Evolutionary conservation across 2,888 invertebrate genomes (phyloP).

Genomic region (Luperina testacea): DNA sequence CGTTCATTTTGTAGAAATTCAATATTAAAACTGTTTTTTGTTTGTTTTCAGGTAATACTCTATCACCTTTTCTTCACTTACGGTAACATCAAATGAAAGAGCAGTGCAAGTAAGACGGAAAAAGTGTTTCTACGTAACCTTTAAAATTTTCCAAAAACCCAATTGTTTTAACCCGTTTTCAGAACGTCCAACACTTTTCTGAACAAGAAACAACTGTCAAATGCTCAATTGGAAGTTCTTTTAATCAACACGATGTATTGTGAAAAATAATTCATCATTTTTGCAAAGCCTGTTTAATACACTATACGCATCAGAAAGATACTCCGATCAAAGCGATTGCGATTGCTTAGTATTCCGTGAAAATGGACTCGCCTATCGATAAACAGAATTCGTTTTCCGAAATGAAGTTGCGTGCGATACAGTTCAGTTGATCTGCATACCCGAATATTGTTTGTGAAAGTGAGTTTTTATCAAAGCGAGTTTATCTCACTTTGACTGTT

Average conservation of each 20-base stretch:
- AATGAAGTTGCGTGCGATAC: constrained; percentile 38
- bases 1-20: not conserved
- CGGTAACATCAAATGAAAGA: not conserved
- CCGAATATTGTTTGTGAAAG: constrained; percentile 29
- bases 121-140: not conserved
- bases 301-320: constrained; percentile 27
- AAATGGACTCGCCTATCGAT: constrained; percentile 43
- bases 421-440: constrained; percentile 33
- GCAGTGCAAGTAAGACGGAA: not conserved
- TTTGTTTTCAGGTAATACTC: constrained; percentile 37
- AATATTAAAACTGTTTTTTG: not conserved
- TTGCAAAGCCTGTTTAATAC: constrained; percentile 1
- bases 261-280: constrained; percentile 10
- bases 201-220: not conserved
- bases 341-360: constrained; percentile 34
- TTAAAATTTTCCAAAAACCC: not conserved
- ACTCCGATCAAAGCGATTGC: constrained; percentile 42
- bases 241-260: constrained; percentile 6
- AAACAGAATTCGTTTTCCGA: constrained; percentile 45
- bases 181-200: not conserved
- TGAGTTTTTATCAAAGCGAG: constrained; percentile 16
- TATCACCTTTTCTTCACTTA: not conserved
- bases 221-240: not conserved
- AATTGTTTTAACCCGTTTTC: not conserved
- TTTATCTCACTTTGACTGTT: constrained; percentile 8